Evolutionary conservation across 2,888 invertebrate species (phyloP), one percentile per base, ranked within the genome.

Genomic region (Cantharis rustica): DNA sequence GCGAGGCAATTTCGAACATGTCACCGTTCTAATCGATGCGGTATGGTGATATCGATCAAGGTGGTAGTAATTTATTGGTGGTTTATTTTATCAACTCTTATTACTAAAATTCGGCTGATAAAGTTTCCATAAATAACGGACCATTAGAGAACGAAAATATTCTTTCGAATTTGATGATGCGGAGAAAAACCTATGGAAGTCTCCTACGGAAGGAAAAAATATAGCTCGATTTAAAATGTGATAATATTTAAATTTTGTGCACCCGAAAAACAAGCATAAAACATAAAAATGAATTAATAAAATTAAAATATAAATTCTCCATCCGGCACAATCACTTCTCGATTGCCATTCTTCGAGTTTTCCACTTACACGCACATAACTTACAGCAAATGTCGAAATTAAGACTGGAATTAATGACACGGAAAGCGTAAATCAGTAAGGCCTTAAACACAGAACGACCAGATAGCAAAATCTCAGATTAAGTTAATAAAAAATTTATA

Each of bases 341-440:
- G 20, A 16, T 16, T 20, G n/a, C 23, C 63, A 26, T 71, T 62
- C 26, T 66, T 66, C 72, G 66, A 69, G 68, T 73, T 66, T 31
- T 15, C 61, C 26, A 62, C 68, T 73, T 31, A 68, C 68, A 68
- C 47, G 68, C 73, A 61, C 68, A 68, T 73, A 73, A 73, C 20
- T 73, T 69, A 68, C 27, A 61, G 17, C 61, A 69, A 61, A 61
- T 69, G 69, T 73, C 73, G 73, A 73, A 73, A 73, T 73, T 73
- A 73, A 68, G 68, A 62, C 68, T 61, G 23, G 73, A 69, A 73
- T 73, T 73, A 73, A 73, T 73, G 73, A 68, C 68, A 69, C 68
- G 62, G 68, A 73, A 73, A 62, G 62, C 68, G 68, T 73, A 73
- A 73, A 73, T 73, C 73, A 73, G 17, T 23, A 16, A 61, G 73